Conservation (phyloP, 1,140 invertebrate genomes). For the Apis cerana region DNA sequence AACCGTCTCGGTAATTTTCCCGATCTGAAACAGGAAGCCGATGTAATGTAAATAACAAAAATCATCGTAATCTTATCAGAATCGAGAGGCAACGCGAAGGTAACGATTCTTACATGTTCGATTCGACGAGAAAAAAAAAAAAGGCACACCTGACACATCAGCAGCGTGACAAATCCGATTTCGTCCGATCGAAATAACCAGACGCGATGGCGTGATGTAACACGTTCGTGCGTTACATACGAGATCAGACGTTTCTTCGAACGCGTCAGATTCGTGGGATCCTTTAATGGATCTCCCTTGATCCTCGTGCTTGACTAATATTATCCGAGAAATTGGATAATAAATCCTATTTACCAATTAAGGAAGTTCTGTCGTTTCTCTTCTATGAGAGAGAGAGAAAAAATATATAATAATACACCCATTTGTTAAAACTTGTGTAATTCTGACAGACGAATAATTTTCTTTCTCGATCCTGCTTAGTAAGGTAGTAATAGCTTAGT, state of each 20-base stretch:
- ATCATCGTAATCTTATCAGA: conserved; percentile 29
- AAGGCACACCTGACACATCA: not conserved
- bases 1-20: conserved; percentile 11
- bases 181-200: not conserved
- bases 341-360: too few species aligned
- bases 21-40: not conserved
- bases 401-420: too few species aligned
- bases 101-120: too few species aligned
- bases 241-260: not conserved
- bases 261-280: not conserved
- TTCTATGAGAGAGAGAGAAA: too few species aligned
- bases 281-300: not conserved
- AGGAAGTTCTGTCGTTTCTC: too few species aligned
- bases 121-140: too few species aligned
- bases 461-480: too few species aligned
- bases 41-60: conserved; percentile 1
- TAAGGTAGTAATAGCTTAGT: too few species aligned
- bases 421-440: too few species aligned
- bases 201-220: not conserved
- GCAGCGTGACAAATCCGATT: not conserved
- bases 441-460: too few species aligned
- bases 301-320: too few species aligned
- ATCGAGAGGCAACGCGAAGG: not conserved
- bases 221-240: not conserved
- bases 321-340: too few species aligned